These are phyloP conservation scores for Heterodera filipjevi DNA, from an alignment of 2,888 invertebrate species.

Conservation along the genomic window DNA sequence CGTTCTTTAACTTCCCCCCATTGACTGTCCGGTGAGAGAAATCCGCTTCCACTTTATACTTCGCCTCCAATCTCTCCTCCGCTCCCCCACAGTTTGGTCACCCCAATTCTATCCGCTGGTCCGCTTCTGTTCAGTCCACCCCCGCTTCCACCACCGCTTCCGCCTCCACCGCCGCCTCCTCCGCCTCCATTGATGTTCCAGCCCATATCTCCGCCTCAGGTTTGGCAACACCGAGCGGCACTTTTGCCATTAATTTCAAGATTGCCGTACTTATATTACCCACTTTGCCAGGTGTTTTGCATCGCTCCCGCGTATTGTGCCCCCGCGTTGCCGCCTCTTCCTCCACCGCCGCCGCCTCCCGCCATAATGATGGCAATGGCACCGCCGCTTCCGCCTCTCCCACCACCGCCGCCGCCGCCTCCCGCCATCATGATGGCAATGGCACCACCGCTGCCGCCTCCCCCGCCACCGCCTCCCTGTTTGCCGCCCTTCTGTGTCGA, in stretches of 20 bases:
- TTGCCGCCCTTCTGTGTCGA: background rate
- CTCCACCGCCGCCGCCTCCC: background rate
- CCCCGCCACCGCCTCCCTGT: background rate
- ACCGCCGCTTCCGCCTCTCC: background rate
- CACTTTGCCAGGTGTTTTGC: background rate
- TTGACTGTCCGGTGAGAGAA: background rate
- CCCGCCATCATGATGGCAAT: too few species aligned
- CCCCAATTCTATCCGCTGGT: background rate
- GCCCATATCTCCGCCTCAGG: background rate
- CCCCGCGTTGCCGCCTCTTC: background rate
- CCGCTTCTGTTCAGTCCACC: constrained; percentile 17
- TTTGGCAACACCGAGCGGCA: too few species aligned
- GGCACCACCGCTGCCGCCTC: background rate
- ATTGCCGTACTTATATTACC: too few species aligned
- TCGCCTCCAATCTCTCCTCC: background rate
- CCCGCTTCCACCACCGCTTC: background rate
- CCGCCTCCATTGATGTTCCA: background rate
- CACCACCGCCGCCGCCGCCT: background rate
- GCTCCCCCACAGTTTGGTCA: background rate
- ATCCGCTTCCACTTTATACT: background rate
- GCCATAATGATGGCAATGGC: background rate
- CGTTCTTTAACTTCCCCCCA: background rate
- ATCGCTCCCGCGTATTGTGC: background rate
- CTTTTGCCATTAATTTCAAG: background rate
- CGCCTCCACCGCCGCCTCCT: background rate